These are phyloP conservation scores for Platysteira castanea DNA, from an alignment of 2,113 vertebrate genomes.

Conservation along the genomic window DNA sequence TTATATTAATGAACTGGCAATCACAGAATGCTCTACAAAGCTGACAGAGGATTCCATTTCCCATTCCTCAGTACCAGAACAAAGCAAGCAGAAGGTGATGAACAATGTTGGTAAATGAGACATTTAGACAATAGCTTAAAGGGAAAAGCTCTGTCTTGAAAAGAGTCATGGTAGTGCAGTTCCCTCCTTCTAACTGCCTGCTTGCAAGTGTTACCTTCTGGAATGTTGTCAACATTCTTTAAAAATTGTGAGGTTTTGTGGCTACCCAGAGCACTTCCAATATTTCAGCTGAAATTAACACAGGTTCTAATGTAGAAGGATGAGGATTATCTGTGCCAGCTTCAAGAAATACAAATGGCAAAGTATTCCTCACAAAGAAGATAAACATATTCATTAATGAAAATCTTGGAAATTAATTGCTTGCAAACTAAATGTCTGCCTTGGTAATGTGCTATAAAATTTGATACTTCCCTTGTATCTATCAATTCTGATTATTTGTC, in stretches of 20 bases:
- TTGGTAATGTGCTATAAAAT: background rate
- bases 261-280: background rate
- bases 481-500: background rate
- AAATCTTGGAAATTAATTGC: constrained; percentile 16
- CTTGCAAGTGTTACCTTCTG: background rate
- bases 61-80: background rate
- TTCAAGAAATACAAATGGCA: background rate
- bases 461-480: background rate
- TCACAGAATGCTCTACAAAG: background rate
- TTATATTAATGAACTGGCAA: background rate
- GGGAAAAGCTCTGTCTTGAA: background rate
- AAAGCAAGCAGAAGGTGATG: background rate
- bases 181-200: background rate
- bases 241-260: background rate
- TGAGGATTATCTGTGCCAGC: background rate
- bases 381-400: background rate
- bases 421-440: background rate
- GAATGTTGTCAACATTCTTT: background rate
- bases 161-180: background rate
- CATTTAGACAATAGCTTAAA: background rate
- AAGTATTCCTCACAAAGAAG: background rate
- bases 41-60: background rate
- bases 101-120: background rate
- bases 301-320: background rate
- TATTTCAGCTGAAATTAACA: constrained; percentile 7